These are phyloP conservation scores for Bettongia penicillata DNA, from an alignment of 2,113 vertebrate species.

Conservation along the genomic window DNA sequence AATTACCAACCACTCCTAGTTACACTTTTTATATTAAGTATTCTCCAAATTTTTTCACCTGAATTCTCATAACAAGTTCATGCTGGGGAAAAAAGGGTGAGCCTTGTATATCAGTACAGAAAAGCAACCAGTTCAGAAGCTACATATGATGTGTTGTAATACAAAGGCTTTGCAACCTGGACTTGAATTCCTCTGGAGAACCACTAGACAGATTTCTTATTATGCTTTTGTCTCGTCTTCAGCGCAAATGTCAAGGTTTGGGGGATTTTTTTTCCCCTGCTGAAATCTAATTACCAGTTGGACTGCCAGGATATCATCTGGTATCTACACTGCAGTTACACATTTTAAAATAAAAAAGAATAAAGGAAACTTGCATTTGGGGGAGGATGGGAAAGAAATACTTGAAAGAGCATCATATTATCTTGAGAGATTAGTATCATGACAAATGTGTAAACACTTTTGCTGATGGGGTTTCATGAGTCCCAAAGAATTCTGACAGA, in stretches of 20 bases:
- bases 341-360: constrained; percentile 46
- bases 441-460: constrained; percentile 65
- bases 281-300: constrained; percentile 81
- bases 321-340: constrained; percentile 66
- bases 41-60: constrained; percentile 37
- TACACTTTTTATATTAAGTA: constrained; percentile 47
- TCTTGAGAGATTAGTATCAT: constrained; percentile 55
- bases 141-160: constrained; percentile 60
- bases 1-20: constrained; percentile 16
- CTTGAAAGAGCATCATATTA: constrained; percentile 53
- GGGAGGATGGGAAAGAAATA: neutral
- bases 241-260: constrained; percentile 75
- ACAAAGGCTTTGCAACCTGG: constrained; percentile 64
- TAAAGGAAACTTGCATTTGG: constrained; percentile 51
- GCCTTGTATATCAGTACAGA: constrained; percentile 61
- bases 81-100: constrained; percentile 35
- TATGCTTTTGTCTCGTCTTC: constrained; percentile 74
- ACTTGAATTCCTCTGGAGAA: constrained; percentile 56
- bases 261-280: constrained; percentile 52
- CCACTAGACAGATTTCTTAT: constrained; percentile 73
- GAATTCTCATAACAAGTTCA: constrained; percentile 62
- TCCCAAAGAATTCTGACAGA: constrained; percentile 65
- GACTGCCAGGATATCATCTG: constrained; percentile 80
- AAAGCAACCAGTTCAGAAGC: constrained; percentile 36
- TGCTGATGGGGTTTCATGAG: constrained; percentile 30